Percentiles rank a stretch among this genome's conserved stretches.
These are phyloP conservation scores for Dorcus hopei DNA, from an alignment of 2,888 invertebrate genomes.

Conservation along the genomic window DNA sequence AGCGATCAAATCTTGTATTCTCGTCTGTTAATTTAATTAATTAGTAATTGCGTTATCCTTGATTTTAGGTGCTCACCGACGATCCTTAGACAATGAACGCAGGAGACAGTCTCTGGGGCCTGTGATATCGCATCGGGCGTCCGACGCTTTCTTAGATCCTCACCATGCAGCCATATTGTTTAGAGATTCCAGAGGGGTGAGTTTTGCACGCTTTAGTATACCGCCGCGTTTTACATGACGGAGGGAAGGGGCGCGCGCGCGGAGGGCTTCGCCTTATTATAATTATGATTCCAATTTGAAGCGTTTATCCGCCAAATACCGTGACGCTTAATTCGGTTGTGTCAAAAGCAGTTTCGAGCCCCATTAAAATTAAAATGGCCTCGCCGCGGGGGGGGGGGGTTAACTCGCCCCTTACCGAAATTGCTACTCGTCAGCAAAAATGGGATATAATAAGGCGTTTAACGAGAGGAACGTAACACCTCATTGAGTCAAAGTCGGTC, in stretches of 20 bases:
- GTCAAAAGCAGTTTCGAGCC: no score
- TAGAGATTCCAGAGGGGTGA: slow-evolving; percentile 89
- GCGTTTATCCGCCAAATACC: background rate
- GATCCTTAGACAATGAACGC: slow-evolving; percentile 74
- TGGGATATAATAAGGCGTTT: no score
- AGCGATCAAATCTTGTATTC: no score
- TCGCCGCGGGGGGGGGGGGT: no score
- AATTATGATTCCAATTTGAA: background rate
- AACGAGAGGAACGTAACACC: no score
- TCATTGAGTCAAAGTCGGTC: no score
- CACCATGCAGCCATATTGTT: slow-evolving; percentile 88
- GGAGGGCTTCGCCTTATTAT: no score
- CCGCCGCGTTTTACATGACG: background rate
- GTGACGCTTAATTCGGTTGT: background rate
- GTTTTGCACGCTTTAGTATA: slow-evolving; percentile 40
- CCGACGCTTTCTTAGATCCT: slow-evolving; percentile 80
- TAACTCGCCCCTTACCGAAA: no score
- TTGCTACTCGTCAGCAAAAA: no score
- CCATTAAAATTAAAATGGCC: no score
- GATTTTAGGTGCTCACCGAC: slow-evolving; percentile 68
- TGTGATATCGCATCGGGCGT: slow-evolving; percentile 62
- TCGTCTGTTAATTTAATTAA: no score
- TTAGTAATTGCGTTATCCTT: slow-evolving; percentile 12
- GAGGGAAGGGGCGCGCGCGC: no score
- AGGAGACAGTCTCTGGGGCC: slow-evolving; percentile 76